Conservation (phyloP, 2,797 vertebrate species). For the Halcyon smyrnensis region DNA sequence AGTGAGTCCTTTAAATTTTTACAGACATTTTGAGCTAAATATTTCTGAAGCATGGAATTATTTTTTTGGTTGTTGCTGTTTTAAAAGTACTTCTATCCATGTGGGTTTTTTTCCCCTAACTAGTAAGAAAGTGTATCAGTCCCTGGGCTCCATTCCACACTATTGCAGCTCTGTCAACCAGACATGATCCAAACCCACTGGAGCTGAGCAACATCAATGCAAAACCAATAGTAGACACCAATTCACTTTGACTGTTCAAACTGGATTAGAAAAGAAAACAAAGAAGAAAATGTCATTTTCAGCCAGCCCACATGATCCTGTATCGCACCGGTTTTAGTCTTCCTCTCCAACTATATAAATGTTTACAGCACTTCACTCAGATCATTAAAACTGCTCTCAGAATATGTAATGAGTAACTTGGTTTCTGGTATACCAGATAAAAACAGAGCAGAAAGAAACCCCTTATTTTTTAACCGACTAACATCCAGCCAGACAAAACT, state of each 20-base stretch:
- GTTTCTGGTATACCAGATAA: conserved; percentile 52
- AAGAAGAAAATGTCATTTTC: background rate
- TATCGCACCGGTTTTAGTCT: background rate
- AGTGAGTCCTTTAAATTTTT: background rate
- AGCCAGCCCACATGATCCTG: background rate
- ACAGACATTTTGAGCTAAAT: background rate
- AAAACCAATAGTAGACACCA: background rate
- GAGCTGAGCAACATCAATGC: background rate
- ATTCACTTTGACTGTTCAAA: background rate
- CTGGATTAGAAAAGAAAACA: background rate
- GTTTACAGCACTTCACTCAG: background rate
- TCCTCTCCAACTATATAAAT: background rate
- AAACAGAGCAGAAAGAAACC: conserved; percentile 1
- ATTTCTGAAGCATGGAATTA: background rate
- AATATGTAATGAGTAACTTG: conserved; percentile 13
- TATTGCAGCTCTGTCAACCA: background rate
- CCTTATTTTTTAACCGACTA: background rate
- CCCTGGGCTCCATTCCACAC: background rate
- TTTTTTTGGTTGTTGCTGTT: background rate
- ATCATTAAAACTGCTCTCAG: background rate
- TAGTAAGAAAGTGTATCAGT: background rate
- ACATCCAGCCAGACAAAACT: background rate
- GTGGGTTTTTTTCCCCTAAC: background rate
- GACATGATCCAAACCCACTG: background rate
- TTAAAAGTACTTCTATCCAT: background rate